A percentile compares a stretch with the other conserved stretches of the same genome.
phyloP scores from a whole-genome alignment of 2,888 invertebrate species.

The Eupithecia inturbata region DNA sequence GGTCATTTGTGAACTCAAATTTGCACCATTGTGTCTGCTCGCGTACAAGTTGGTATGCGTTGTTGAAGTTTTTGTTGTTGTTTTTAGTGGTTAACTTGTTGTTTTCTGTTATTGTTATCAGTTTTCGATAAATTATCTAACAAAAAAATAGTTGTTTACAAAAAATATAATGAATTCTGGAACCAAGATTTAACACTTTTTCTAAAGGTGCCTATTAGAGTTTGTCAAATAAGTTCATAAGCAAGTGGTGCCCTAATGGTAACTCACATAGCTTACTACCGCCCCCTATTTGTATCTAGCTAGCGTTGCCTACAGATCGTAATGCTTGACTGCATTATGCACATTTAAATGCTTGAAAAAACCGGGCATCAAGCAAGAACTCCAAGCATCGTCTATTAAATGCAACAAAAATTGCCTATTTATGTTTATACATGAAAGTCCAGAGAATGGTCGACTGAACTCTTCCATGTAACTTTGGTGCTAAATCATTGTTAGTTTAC shows the following conservation, averaged over 20 bases:
- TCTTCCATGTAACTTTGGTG: conserved; percentile 41
- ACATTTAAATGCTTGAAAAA: neutral
- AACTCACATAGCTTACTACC: neutral
- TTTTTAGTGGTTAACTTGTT: too few relatives aligned
- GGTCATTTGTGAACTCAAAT: too few relatives aligned
- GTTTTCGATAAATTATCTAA: too few relatives aligned
- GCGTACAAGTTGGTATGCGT: too few relatives aligned
- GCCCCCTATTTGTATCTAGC: neutral
- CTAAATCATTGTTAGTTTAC: conserved; percentile 46
- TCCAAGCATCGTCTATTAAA: conserved; percentile 30
- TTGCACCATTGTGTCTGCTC: too few relatives aligned
- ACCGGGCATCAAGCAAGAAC: conserved; percentile 36
- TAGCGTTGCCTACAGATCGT: neutral
- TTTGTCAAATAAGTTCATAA: neutral
- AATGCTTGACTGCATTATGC: neutral
- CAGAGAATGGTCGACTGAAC: conserved; percentile 54
- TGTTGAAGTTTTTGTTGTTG: too few relatives aligned
- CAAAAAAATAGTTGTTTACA: too few relatives aligned
- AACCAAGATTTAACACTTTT: neutral
- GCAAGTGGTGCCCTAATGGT: neutral
- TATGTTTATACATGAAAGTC: conserved; percentile 57
- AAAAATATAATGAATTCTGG: too few relatives aligned
- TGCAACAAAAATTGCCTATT: conserved; percentile 51
- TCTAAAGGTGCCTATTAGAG: neutral
- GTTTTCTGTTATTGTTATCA: too few relatives aligned